Conservation (phyloP, 2,888 invertebrate genomes). For the Phortica magna region DNA sequence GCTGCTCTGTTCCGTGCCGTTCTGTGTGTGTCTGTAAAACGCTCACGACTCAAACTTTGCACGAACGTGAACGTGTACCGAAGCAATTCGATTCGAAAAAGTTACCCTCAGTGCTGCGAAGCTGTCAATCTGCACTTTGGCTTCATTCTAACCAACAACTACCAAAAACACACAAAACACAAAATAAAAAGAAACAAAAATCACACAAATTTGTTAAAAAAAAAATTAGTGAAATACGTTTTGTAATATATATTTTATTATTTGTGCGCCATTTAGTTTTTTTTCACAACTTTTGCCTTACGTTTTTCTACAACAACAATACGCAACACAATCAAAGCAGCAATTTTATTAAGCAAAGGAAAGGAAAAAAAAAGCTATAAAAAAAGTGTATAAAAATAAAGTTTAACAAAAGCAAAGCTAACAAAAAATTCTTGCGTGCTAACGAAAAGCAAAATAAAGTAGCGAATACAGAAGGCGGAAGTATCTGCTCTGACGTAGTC, state of each 20-base stretch:
- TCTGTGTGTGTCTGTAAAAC: neutral
- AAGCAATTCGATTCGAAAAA: conserved; percentile 54
- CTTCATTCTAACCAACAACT: conserved; percentile 77
- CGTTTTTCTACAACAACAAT: neutral
- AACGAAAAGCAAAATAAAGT: neutral
- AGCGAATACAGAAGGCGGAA: neutral
- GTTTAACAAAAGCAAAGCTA: neutral
- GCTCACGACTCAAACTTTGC: conserved; percentile 42
- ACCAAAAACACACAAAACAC: conserved; percentile 52
- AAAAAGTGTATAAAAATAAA: neutral
- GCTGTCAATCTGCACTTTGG: conserved; percentile 78
- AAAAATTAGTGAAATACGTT: conserved; percentile 12
- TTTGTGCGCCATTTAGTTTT: neutral
- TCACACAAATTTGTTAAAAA: conserved; percentile 28
- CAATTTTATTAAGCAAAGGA: neutral
- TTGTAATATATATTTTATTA: neutral
- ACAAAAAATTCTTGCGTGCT: neutral
- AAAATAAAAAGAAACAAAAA: too few relatives aligned
- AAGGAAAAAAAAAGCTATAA: neutral
- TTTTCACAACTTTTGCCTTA: neutral
- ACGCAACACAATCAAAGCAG: neutral
- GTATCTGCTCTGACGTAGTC: neutral
- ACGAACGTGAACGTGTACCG: conserved; percentile 61
- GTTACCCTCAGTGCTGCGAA: conserved; percentile 73
- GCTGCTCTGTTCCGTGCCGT: neutral